These are phyloP conservation scores for Bombus confusus DNA, from an alignment of 1,140 invertebrate genomes.

Conservation along the genomic window DNA sequence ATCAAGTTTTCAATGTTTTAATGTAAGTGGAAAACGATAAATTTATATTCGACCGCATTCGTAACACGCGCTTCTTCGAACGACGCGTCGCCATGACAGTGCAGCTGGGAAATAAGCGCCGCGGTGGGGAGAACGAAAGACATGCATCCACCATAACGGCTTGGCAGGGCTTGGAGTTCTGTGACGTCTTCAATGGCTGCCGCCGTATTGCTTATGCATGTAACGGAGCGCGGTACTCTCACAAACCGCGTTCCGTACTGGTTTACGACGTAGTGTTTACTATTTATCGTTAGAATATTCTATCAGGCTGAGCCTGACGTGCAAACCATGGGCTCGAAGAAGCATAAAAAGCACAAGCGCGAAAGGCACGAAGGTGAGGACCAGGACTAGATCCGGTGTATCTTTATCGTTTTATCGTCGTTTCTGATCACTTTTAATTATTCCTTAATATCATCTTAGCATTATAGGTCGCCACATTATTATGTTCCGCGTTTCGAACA, in stretches of 20 bases:
- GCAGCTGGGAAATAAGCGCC: slow-evolving; percentile 7
- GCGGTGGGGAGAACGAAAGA: slow-evolving; percentile 22
- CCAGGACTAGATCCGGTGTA: not conserved
- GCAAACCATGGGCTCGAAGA: slow-evolving; percentile 83
- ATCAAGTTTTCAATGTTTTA: not conserved
- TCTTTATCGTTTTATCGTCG: slow-evolving; percentile 29
- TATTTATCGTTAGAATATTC: slow-evolving; percentile 32
- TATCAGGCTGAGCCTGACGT: slow-evolving; percentile 54
- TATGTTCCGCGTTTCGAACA: not conserved
- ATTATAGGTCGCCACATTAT: not conserved
- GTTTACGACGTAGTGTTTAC: slow-evolving; percentile 27
- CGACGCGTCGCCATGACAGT: slow-evolving; percentile 46
- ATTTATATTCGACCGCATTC: not conserved
- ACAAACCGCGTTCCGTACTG: slow-evolving; percentile 45
- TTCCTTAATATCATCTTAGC: not conserved
- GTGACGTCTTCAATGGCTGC: slow-evolving; percentile 61
- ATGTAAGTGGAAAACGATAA: not conserved
- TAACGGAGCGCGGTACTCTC: slow-evolving; percentile 52
- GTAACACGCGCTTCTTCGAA: slow-evolving; percentile 22
- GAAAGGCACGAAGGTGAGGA: slow-evolving; percentile 86
- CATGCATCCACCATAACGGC: slow-evolving; percentile 39
- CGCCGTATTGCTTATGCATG: slow-evolving; percentile 51
- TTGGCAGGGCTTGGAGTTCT: slow-evolving; percentile 18
- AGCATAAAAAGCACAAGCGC: slow-evolving; percentile 89
- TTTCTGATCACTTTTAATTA: slow-evolving; percentile 9